Conservation (phyloP, 2,888 invertebrate species). For the Drosophila cracens region DNA sequence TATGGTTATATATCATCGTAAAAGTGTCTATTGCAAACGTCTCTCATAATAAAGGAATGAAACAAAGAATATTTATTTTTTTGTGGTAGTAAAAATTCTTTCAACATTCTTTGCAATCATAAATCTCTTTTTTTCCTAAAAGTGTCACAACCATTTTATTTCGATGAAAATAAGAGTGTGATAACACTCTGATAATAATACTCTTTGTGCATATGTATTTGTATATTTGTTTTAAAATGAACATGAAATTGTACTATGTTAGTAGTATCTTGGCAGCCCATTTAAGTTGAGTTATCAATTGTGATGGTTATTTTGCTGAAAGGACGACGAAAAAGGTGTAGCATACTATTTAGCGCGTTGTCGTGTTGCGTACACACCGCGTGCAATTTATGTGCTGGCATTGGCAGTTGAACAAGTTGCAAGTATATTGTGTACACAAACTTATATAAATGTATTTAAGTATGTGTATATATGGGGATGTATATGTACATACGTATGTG, state of each 20-base stretch:
- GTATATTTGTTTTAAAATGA: neutral
- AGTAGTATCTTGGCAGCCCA: neutral
- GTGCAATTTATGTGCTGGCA: slow-evolving; percentile 51
- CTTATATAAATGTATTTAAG: slow-evolving; percentile 6
- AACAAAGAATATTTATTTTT: neutral
- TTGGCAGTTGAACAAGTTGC: slow-evolving; percentile 37
- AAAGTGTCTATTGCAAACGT: neutral
- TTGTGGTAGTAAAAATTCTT: neutral
- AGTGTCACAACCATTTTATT: neutral
- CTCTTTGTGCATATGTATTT: neutral
- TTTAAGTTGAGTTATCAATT: slow-evolving; percentile 4
- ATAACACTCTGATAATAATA: neutral
- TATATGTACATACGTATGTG: slow-evolving; percentile 3
- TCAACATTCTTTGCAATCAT: neutral
- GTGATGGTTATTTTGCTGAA: slow-evolving; percentile 16
- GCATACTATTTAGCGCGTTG: slow-evolving; percentile 54
- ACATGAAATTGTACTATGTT: neutral
- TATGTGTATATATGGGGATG: neutral
- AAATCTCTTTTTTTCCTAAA: neutral
- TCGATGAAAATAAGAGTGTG: neutral
- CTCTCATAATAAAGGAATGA: neutral
- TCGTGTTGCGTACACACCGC: slow-evolving; percentile 57
- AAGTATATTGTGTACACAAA: slow-evolving; percentile 34
- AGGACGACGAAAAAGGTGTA: slow-evolving; percentile 18
- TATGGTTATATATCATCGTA: neutral